Conservation (phyloP, 2,888 invertebrate genomes). For the Villa cingulata region DNA sequence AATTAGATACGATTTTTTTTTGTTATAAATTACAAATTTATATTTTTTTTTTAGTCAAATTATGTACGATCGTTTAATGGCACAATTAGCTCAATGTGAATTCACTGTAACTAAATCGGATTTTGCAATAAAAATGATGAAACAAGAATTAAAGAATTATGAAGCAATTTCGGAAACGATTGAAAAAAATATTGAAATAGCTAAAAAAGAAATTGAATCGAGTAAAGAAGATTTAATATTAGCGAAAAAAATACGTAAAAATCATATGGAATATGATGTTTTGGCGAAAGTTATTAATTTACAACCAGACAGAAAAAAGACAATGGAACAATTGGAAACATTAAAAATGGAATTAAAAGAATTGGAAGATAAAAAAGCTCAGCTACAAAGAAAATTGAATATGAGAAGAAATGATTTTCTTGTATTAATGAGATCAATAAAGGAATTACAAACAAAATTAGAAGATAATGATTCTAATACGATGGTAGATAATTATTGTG, state of each 20-base stretch:
- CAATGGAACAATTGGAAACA: slow-evolving; percentile 50
- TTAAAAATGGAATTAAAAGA: slow-evolving; percentile 59
- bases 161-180: slow-evolving; percentile 62
- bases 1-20: slow-evolving; percentile 1
- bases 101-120: slow-evolving; percentile 75
- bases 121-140: slow-evolving; percentile 64
- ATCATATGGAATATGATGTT: slow-evolving; percentile 86
- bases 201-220: slow-evolving; percentile 65
- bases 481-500: slow-evolving; percentile 14
- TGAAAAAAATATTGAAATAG: slow-evolving; percentile 62
- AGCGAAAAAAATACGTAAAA: slow-evolving; percentile 77
- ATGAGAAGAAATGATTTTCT: slow-evolving; percentile 80
- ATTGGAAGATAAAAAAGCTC: slow-evolving; percentile 55
- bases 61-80: slow-evolving; percentile 64
- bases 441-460: slow-evolving; percentile 66
- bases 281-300: slow-evolving; percentile 80
- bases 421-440: slow-evolving; percentile 73
- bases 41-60: slow-evolving; percentile 41
- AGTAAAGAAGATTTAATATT: slow-evolving; percentile 68
- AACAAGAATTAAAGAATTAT: slow-evolving; percentile 72
- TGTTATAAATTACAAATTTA: not conserved
- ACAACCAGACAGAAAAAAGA: slow-evolving; percentile 78
- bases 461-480: slow-evolving; percentile 36
- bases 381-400: slow-evolving; percentile 63
- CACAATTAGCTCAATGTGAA: slow-evolving; percentile 75